phyloP scores from a whole-genome alignment of 2,797 vertebrate species.

The Tenualosa ilisha region DNA sequence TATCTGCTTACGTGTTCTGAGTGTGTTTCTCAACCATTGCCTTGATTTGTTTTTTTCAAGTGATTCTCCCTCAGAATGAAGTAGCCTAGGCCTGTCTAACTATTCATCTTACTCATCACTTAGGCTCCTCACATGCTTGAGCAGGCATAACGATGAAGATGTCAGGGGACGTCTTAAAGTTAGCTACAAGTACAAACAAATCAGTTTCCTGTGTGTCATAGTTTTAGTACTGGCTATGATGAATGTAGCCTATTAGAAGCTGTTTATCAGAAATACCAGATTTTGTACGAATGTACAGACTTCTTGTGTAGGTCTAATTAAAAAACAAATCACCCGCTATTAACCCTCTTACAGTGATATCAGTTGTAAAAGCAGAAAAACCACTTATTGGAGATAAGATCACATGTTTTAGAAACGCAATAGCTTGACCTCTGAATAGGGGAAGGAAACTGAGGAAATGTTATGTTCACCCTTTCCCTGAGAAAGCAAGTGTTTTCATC shows the following conservation, averaged over 20 bases:
- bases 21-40: background rate
- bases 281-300: background rate
- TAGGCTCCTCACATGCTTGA: background rate
- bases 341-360: background rate
- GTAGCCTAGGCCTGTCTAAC: too few species aligned
- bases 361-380: background rate
- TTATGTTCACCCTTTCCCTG: background rate
- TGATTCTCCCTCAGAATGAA: too few species aligned
- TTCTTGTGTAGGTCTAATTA: background rate
- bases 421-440: background rate
- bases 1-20: background rate
- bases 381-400: slow-evolving; percentile 3
- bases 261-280: too few species aligned
- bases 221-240: background rate
- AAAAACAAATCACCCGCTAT: background rate
- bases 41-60: background rate
- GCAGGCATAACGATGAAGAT: background rate
- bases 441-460: slow-evolving; percentile 13
- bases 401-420: slow-evolving; percentile 2
- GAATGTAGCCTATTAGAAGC: too few species aligned
- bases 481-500: background rate
- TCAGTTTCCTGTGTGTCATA: background rate
- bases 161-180: background rate
- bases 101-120: background rate
- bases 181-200: background rate